phyloP scores from a whole-genome alignment of 2,888 invertebrate species.

The Stenodema calcarata region DNA sequence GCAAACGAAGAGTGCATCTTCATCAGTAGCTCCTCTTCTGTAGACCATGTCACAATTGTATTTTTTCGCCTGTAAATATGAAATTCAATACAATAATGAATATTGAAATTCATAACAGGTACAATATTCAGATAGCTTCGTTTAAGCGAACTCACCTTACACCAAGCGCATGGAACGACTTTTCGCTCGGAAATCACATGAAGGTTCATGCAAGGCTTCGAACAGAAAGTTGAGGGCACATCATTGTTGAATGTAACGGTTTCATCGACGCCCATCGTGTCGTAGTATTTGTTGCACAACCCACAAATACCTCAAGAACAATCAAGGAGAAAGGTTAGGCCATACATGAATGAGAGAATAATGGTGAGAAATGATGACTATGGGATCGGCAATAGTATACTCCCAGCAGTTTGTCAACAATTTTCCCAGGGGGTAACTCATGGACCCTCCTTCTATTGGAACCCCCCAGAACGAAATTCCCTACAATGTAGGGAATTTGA shows the following conservation, averaged over 20 bases:
- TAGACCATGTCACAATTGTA: slow-evolving; percentile 96
- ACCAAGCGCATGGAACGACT: slow-evolving; percentile 92
- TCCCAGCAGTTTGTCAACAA: no score
- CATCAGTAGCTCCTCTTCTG: slow-evolving; percentile 61
- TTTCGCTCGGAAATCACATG: slow-evolving; percentile 86
- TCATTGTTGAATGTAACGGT: slow-evolving; percentile 67
- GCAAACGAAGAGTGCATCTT: slow-evolving; percentile 68
- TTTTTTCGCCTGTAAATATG: slow-evolving; percentile 74
- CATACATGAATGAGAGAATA: no score
- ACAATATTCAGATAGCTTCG: no score
- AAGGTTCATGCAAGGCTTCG: slow-evolving; percentile 87
- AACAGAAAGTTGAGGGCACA: slow-evolving; percentile 80
- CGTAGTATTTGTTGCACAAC: slow-evolving; percentile 85
- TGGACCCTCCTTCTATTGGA: no score
- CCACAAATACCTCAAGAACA: slow-evolving; percentile 74
- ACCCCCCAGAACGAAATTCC: no score
- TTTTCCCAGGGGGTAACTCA: no score
- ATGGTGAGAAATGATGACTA: no score
- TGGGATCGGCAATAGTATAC: no score
- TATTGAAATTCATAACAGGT: no score
- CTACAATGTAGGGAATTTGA: no score
- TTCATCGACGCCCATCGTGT: slow-evolving; percentile 64
- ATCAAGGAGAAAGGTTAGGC: no score
- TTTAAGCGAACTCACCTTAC: slow-evolving; percentile 69
- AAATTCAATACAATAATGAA: no score